Conservation (phyloP, 2,888 invertebrate genomes). For the Physocephala rufipes region DNA sequence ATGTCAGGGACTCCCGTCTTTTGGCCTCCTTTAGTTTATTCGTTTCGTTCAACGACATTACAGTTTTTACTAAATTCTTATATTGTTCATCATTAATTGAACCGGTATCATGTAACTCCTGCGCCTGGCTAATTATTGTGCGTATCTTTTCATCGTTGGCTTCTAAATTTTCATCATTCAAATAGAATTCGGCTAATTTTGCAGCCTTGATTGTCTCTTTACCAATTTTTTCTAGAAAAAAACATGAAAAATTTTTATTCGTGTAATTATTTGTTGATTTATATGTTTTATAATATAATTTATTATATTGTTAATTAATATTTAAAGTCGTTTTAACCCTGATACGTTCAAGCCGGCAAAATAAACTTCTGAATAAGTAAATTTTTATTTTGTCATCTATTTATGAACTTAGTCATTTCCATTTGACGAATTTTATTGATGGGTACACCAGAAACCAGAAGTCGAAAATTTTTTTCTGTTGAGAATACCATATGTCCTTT, state of each 20-base stretch:
- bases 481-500: no score
- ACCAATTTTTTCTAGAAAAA: constrained; percentile 52
- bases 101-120: constrained; percentile 79
- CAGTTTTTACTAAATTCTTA: constrained; percentile 79
- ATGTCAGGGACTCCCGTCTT: constrained; percentile 71
- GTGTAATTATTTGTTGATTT: no score
- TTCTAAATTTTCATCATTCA: constrained; percentile 67
- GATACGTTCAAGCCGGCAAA: no score
- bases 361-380: no score
- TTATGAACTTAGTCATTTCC: no score
- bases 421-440: no score
- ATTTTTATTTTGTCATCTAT: no score
- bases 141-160: constrained; percentile 75
- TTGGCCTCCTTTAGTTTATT: constrained; percentile 80
- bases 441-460: no score
- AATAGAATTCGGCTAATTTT: constrained; percentile 58
- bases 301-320: no score
- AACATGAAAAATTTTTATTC: no score
- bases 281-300: no score
- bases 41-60: constrained; percentile 79
- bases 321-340: not conserved
- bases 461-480: no score
- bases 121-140: constrained; percentile 83
- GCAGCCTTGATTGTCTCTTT: constrained; percentile 50
- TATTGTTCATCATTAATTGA: constrained; percentile 79